These are phyloP conservation scores for Cryptoprocta ferox DNA, from an alignment of 2,797 vertebrate genomes.

Conservation along the genomic window DNA sequence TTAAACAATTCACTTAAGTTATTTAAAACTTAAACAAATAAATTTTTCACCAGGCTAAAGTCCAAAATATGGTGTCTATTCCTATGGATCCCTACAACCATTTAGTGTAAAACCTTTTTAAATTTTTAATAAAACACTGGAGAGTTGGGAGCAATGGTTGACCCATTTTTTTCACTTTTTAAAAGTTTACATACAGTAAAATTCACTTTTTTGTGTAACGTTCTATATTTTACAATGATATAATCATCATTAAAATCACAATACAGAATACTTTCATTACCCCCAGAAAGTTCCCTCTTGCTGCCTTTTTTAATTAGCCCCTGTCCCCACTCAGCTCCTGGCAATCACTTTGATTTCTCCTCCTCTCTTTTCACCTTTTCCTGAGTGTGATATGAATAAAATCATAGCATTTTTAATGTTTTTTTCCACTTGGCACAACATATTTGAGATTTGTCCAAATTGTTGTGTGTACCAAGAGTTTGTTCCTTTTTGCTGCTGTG, in stretches of 20 bases:
- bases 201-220: background rate
- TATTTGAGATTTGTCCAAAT: background rate
- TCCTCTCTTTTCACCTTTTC: background rate
- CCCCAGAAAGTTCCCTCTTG: background rate
- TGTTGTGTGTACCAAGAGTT: background rate
- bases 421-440: background rate
- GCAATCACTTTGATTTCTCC: background rate
- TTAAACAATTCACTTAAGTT: background rate
- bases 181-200: conserved; percentile 3
- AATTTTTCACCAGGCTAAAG: background rate
- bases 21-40: background rate
- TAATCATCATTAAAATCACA: background rate
- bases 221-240: background rate
- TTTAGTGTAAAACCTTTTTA: conserved; percentile 11
- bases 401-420: background rate
- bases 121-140: background rate
- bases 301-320: background rate
- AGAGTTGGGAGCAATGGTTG: background rate
- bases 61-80: conserved; percentile 28
- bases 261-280: background rate
- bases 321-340: background rate
- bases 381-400: background rate
- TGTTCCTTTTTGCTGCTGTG: conserved; percentile 9
- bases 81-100: background rate
- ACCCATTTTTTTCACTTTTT: background rate